Base-by-base conservation (phyloP, 1,140 invertebrate species). In the Ganaspis sp. region DNA sequence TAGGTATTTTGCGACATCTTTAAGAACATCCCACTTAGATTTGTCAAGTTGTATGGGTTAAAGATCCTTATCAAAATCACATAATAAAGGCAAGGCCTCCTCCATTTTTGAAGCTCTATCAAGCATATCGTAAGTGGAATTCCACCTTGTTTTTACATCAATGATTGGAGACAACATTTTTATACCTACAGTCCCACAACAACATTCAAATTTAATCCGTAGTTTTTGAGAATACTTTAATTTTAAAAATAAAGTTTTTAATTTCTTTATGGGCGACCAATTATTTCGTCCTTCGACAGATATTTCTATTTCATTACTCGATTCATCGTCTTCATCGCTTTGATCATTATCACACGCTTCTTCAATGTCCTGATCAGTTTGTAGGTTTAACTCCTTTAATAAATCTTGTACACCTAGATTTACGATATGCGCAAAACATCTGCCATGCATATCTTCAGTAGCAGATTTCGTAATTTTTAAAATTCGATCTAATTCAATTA, bases 331-430 rank as follows among this genome's bases (percentile, higher is more conserved):
- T 8, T 19, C 6, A 17, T 53, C 49, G n/a, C 3, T n/a, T 17
- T 53, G 15, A 19, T 53, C 49, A 8, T 17, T 15, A 4, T 53
- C 49, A 53, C 19, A 15, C 6, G 9, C 15, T 1, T 53, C 49
- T 53, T 77, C n/a, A 34, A 53, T 4, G 21, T 49, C 15, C 12
- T 49, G 71, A 38, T 77, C 37, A 15, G 45, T 69, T 45, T 77
- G 69, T 4, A 70, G 23, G 3, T 74, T 38, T 53, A 53, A 17
- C 19, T 53, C n/a, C 1, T 5, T 29, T 23, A 74, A 42, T 17
- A 77, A 70, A 38, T 74, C 76, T n/a, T 77, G 69, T 3, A 73
- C 58, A n/a, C 64, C 42, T 29, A 70, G 40, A 54, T 77, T 77
- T 29, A 77, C 34, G 15, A 77, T 64, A 54, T 76, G 40, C 40